phyloP scores from a whole-genome alignment of 2,113 vertebrate genomes.

The Apus apus region DNA sequence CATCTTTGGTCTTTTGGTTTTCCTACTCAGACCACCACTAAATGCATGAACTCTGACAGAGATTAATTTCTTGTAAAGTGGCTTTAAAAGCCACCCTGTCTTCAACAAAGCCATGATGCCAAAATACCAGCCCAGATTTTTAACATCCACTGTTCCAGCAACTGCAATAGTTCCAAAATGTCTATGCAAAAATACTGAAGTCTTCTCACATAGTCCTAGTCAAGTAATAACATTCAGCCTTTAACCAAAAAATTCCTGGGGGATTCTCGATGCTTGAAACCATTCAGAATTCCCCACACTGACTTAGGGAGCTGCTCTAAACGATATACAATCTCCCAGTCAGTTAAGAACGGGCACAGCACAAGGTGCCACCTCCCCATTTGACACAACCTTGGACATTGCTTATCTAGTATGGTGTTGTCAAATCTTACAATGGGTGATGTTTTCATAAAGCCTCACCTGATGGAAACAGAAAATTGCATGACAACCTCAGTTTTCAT shows the following conservation, averaged over 20 bases:
- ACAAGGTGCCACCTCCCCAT: background rate
- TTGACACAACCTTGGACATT: background rate
- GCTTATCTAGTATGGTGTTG: background rate
- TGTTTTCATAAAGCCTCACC: background rate
- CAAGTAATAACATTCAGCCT: background rate
- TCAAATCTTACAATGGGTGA: background rate
- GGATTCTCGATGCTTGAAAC: background rate
- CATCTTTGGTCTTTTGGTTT: conserved; percentile 32
- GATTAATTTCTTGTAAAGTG: background rate
- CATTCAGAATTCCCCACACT: background rate
- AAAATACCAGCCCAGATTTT: background rate
- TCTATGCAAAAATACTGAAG: background rate
- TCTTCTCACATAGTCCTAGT: background rate
- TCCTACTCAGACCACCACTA: background rate
- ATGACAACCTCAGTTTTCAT: background rate
- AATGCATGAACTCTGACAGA: background rate
- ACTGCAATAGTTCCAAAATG: background rate
- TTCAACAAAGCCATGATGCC: background rate
- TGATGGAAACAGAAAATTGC: background rate
- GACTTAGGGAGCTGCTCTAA: background rate
- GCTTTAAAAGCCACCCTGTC: background rate
- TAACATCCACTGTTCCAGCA: background rate
- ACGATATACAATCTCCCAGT: background rate
- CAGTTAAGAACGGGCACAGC: background rate
- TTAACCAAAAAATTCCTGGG: background rate